phyloP scores from a whole-genome alignment of 2,888 invertebrate genomes.

The Caenorhabditis doughertyi region DNA sequence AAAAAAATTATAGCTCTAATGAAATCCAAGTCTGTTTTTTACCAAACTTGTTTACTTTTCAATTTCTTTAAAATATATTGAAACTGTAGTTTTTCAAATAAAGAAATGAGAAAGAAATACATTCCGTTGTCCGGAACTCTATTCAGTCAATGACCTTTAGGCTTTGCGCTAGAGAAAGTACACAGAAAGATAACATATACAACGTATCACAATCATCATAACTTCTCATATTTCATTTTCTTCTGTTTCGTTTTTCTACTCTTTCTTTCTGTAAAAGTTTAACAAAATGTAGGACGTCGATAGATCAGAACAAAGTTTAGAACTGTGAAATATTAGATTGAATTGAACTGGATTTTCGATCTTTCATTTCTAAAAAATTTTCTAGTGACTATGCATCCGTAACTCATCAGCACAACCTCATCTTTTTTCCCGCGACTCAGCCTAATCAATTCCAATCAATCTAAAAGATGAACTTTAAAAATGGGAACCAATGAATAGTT shows the following conservation, averaged over 20 bases:
- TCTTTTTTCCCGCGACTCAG: neutral
- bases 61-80: too few species aligned
- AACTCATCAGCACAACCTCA: neutral
- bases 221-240: constrained; percentile 14
- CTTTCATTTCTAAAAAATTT: too few species aligned
- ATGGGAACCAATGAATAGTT: neutral
- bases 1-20: too few species aligned
- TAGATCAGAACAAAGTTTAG: too few species aligned
- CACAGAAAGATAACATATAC: constrained; percentile 29
- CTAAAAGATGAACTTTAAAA: neutral
- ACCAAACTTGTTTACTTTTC: too few species aligned
- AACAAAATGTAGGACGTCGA: too few species aligned
- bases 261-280: neutral
- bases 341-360: too few species aligned
- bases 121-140: neutral
- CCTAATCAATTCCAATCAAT: constrained; percentile 8
- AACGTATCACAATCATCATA: constrained; percentile 16
- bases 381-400: too few species aligned
- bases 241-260: neutral
- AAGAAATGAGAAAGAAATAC: neutral
- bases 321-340: too few species aligned
- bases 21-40: too few species aligned
- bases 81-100: too few species aligned
- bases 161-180: neutral
- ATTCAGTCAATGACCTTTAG: constrained; percentile 1